Percentiles rank a stretch among this genome's conserved stretches.
These are phyloP conservation scores for Yponomeuta sedellus DNA, from an alignment of 2,888 invertebrate species.

Conservation along the genomic window DNA sequence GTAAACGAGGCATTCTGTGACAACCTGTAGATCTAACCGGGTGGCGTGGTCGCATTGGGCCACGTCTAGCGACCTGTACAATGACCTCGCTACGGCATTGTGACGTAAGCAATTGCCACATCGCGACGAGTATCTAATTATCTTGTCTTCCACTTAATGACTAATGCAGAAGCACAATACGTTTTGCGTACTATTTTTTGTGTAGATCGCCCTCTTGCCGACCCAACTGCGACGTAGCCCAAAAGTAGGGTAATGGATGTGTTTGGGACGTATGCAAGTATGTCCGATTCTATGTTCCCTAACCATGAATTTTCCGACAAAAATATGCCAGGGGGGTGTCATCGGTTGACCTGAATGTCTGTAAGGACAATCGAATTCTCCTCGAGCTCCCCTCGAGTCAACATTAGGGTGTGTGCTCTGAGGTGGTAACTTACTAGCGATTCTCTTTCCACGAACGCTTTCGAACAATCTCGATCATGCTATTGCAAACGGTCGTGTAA, in stretches of 20 bases:
- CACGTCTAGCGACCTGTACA: conserved; percentile 32
- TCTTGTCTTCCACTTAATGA: conserved; percentile 6
- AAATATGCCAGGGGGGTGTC: background rate
- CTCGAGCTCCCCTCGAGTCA: background rate
- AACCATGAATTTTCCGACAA: background rate
- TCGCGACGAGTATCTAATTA: conserved; percentile 6
- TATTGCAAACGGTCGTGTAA: no score
- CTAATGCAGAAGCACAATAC: background rate
- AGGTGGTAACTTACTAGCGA: no score
- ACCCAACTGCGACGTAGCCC: no score
- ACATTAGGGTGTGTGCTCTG: background rate
- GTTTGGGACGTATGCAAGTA: no score
- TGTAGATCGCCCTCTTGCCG: background rate
- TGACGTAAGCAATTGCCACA: conserved; percentile 29
- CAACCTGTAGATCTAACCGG: background rate
- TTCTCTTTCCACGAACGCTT: no score
- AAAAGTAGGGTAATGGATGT: no score
- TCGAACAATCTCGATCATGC: no score
- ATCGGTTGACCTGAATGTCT: conserved; percentile 4
- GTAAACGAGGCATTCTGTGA: no score
- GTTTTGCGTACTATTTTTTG: background rate
- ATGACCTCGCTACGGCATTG: conserved; percentile 42
- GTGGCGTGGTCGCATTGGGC: conserved; percentile 26
- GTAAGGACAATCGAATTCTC: conserved; percentile 13
- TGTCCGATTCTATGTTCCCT: no score